Percentiles rank a stretch among this genome's conserved stretches.
Conservation (phyloP, 1,140 invertebrate species). For the Drosophila repletoides region DNA sequence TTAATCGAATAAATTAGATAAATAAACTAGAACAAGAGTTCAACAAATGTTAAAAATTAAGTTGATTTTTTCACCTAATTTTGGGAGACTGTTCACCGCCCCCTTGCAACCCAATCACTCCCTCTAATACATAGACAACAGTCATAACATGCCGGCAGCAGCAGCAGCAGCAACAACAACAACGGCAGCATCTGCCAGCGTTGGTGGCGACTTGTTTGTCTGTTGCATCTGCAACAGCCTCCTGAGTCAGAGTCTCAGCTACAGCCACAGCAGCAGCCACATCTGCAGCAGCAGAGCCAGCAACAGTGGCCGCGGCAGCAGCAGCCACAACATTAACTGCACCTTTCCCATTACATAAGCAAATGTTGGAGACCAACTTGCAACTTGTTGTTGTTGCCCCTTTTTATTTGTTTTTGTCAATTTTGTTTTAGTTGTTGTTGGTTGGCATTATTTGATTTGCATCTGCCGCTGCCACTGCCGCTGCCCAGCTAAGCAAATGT, state of each 20-base stretch:
- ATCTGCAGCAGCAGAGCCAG: neutral
- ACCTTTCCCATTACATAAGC: constrained; percentile 51
- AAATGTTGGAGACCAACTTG: constrained; percentile 18
- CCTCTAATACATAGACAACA: too few species aligned
- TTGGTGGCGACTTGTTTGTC: constrained; percentile 36
- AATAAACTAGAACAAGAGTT: too few species aligned
- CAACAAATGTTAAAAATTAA: too few species aligned
- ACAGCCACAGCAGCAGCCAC: constrained; percentile 3
- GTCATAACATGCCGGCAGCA: neutral
- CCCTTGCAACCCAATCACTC: too few species aligned
- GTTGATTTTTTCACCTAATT: too few species aligned
- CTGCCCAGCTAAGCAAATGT: too few species aligned
- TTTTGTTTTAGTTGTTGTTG: neutral
- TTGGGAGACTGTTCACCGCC: too few species aligned
- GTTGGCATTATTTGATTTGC: neutral
- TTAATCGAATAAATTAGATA: too few species aligned
- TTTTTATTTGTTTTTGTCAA: constrained; percentile 4
- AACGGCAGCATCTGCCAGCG: constrained; percentile 12
- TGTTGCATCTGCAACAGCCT: constrained; percentile 41
- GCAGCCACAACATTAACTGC: constrained; percentile 24
- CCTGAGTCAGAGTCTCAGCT: constrained; percentile 33
- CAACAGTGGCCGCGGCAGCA: constrained; percentile 5
- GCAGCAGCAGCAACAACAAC: neutral
- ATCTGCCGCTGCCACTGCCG: neutral
- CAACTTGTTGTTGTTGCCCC: constrained; percentile 38